Conservation (phyloP, 1,140 invertebrate species). For the Colletes gigas region DNA sequence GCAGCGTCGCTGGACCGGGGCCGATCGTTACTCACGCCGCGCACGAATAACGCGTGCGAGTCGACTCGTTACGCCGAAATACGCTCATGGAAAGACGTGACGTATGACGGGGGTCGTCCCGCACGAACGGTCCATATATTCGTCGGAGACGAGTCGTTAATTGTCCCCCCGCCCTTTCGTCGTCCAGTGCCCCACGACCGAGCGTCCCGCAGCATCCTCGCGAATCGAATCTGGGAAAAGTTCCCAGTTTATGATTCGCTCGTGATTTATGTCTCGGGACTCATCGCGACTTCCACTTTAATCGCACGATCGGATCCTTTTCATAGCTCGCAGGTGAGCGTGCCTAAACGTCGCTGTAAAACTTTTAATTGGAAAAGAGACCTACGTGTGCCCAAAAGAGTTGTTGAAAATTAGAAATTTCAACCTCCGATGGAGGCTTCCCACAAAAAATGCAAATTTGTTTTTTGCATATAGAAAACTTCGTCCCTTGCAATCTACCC, state of each 20-base stretch:
- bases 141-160: constrained; percentile 62
- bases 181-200: not conserved
- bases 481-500: too few species aligned
- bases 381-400: too few species aligned
- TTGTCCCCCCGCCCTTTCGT: constrained; percentile 38
- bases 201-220: not conserved
- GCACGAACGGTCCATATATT: constrained; percentile 60
- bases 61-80: constrained; percentile 65
- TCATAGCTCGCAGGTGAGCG: not conserved
- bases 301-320: not conserved
- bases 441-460: too few species aligned
- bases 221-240: constrained; percentile 47
- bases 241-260: constrained; percentile 25
- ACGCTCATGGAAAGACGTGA: constrained; percentile 63
- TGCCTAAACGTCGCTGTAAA: too few species aligned
- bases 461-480: too few species aligned
- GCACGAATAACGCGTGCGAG: constrained; percentile 62
- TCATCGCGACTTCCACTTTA: not conserved
- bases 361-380: too few species aligned
- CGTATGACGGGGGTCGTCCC: constrained; percentile 53
- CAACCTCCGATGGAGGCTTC: too few species aligned
- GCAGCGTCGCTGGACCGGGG: constrained; percentile 52
- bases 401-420: too few species aligned
- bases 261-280: constrained; percentile 8
- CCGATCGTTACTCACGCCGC: constrained; percentile 70